Percentiles rank a stretch among this genome's conserved stretches.
These are phyloP conservation scores for Chironomus tentans DNA, from an alignment of 2,888 invertebrate genomes.

Conservation along the genomic window DNA sequence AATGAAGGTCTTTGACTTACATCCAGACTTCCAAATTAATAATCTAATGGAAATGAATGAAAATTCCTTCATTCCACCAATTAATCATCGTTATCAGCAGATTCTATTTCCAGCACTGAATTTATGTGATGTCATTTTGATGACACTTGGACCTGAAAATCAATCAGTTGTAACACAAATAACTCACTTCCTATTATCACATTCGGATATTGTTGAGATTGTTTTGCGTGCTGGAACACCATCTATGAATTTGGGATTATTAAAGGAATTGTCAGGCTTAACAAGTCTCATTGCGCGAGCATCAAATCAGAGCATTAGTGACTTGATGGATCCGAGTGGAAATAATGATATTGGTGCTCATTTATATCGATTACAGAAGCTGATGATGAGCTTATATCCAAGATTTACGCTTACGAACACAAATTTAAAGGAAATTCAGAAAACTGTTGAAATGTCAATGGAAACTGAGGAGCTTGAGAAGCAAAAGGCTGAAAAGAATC, in stretches of 20 bases:
- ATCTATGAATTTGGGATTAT: conserved; percentile 52
- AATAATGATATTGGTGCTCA: conserved; percentile 48
- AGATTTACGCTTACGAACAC: conserved; percentile 51
- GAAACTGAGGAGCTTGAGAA: not conserved
- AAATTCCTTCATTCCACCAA: conserved; percentile 50
- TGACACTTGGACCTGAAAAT: conserved; percentile 74
- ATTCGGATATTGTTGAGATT: conserved; percentile 71
- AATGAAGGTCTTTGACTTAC: conserved; percentile 60
- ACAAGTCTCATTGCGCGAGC: conserved; percentile 67
- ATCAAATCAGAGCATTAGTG: conserved; percentile 45
- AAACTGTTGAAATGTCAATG: conserved; percentile 35
- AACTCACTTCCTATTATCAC: conserved; percentile 68
- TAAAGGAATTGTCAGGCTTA: conserved; percentile 66
- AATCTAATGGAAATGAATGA: conserved; percentile 6
- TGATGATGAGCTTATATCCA: conserved; percentile 65
- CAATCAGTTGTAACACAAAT: conserved; percentile 73
- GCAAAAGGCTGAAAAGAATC: conserved; percentile 24
- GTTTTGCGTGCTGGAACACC: conserved; percentile 63
- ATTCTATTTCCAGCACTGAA: conserved; percentile 72
- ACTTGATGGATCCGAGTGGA: conserved; percentile 36
- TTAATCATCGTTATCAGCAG: conserved; percentile 67
- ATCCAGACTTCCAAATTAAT: conserved; percentile 53
- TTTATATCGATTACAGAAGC: conserved; percentile 58
- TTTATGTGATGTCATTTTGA: conserved; percentile 71
- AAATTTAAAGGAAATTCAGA: conserved; percentile 36